Evolutionary conservation across 2,888 invertebrate species (phyloP), one percentile per base, ranked within the genome.

Genomic region (Morpho deidamia): DNA sequence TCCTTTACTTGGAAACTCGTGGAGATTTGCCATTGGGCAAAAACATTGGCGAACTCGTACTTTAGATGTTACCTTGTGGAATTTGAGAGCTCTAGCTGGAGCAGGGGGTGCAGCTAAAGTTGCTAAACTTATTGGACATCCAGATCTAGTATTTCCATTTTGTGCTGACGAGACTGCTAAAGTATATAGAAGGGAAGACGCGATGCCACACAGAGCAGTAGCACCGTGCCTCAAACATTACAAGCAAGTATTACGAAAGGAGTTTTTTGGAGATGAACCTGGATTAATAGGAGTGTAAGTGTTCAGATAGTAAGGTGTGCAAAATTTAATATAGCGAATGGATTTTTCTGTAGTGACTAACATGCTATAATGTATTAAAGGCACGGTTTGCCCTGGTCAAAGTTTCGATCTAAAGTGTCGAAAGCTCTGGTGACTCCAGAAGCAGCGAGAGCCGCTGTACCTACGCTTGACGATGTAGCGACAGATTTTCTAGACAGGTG

Each of bases 321-420:
- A 11, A 48, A n/a, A 3, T 39, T 33, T 8, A 39, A 23, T 9
- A 33, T 34, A 38, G 11, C 10, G 7, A 45, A 35, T 7, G 9
- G 7, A n/a, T 40, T 33, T 11, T 8, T 12, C n/a, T 42, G 8
- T 41, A n/a, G 8, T 8, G 8, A 5, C 7, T 11, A 49, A 35
- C 14, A 1, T 12, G 14, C 11, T 2, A 8, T 2, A 33, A 33
- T 11, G 40, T 3, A 11, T 42, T 32, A 32, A 55, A 97, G 97
- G 60, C 96, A 97, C 76, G 97, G 97, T 0, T 93, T 94, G 70
- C 93, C 94, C 68, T 97, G 97, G 97, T 95, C 97, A 71, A 91
- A 91, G 63, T 94, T 97, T 74, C 91, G 97, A 61, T 93, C 94
- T 55, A 94, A 95, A 80, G 96, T 96, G 23, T 96, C 97, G 68